Evolutionary conservation across 2,113 vertebrate species (phyloP).

Genomic region (Callipepla squamata): DNA sequence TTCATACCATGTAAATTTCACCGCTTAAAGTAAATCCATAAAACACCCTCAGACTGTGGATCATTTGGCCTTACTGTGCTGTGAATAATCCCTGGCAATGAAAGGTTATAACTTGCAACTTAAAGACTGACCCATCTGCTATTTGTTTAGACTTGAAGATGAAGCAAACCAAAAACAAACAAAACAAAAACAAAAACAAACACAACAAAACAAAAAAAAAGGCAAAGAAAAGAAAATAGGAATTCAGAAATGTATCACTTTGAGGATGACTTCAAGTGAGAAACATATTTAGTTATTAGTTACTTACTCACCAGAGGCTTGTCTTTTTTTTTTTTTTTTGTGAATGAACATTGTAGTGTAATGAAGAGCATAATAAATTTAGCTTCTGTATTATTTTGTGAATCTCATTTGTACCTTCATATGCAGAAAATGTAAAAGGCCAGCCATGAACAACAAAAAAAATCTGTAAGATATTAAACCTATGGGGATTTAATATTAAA

Average conservation of each 20-base stretch:
- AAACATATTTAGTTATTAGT: background rate
- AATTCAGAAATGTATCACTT: background rate
- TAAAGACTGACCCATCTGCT: slow-evolving; percentile 35
- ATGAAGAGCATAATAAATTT: background rate
- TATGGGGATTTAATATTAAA: background rate
- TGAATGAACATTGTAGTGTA: background rate
- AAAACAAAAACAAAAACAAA: no score
- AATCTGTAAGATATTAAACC: background rate
- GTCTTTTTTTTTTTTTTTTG: background rate
- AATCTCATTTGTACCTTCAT: background rate
- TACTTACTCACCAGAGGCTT: background rate
- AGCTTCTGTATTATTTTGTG: background rate
- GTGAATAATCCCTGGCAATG: slow-evolving; percentile 48
- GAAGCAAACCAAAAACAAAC: no score
- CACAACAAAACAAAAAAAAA: background rate
- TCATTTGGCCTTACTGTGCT: slow-evolving; percentile 49
- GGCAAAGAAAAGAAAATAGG: background rate
- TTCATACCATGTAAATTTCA: background rate
- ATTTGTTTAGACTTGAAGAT: slow-evolving; percentile 27
- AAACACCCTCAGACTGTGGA: slow-evolving; percentile 31
- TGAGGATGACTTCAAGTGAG: background rate
- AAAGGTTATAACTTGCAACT: slow-evolving; percentile 11
- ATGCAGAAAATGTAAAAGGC: background rate
- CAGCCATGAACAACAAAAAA: background rate
- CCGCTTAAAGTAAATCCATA: slow-evolving; percentile 28